Evolutionary conservation across 2,797 vertebrate species (phyloP), one percentile per base, ranked within the genome.

Genomic region (Ficedula albicollis): DNA sequence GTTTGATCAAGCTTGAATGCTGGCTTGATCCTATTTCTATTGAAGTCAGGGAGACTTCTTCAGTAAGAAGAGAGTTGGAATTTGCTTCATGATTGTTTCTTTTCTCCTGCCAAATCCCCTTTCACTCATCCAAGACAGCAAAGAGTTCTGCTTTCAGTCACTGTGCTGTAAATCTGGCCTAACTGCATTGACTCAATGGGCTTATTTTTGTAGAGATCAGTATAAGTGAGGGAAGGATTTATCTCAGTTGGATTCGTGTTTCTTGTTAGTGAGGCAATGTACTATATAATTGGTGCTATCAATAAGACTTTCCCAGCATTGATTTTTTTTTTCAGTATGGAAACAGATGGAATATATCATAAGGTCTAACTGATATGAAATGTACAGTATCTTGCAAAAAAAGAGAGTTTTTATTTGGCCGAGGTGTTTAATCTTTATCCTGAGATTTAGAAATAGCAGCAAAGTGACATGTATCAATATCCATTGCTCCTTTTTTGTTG

Each of bases 41-140:
- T 89, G 68, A 96, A 96, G 81, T 94, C 64, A 78, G 39, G 27
- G 49, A 67, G 62, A 77, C 49, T 92, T 95, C 39, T 64, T 81
- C 64, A 84, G 34, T 62, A 79, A 73, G 80, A 81, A 70, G 25
- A 82, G 51, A 58, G 63, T 2, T 84, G 36, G 64, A 94, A 73
- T 93, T 80, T 86, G 41, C 58, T 73, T 82, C 41, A 34, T 49
- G 66, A 69, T 83, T 84, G 41, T 96, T 89, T 86, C 67, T 84
- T 77, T 89, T 78, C 54, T 95, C 63, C 55, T 95, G 87, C 91
- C 96, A 96, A 95, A 88, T 95, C 67, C 91, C 94, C 67, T 93
- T 90, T 79, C 74, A 91, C 25, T 88, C 91, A 88, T 90, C 77
- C 74, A 94, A 94, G 84, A 76, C 63, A 86, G 52, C 5, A 5